These are phyloP conservation scores for Porites australiensis DNA, from an alignment of 64 coral and sea anemone species.

Conservation along the genomic window DNA sequence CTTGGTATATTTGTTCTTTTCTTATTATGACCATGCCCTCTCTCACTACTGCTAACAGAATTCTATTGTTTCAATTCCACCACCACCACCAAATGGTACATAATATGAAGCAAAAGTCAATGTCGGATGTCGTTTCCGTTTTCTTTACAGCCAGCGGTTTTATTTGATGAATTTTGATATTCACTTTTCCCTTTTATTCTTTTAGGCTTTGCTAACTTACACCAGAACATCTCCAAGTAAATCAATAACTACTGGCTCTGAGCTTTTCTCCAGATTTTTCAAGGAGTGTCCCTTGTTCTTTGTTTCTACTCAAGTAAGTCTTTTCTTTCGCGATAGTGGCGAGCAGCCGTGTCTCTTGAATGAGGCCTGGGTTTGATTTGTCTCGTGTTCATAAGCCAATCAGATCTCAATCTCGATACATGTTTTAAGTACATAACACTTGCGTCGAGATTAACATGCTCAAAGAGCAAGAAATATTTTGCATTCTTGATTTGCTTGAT, in stretches of 20 bases:
- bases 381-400: too few relatives aligned
- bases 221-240: background rate
- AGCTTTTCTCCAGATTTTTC: background rate
- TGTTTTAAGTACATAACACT: too few relatives aligned
- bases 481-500: too few relatives aligned
- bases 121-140: background rate
- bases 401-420: too few relatives aligned
- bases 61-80: too few relatives aligned
- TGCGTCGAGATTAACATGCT: too few relatives aligned
- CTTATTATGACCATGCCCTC: background rate
- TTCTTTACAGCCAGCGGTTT: background rate
- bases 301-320: slow-evolving; percentile 11
- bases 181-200: background rate
- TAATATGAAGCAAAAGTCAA: background rate
- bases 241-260: background rate
- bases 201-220: slow-evolving; percentile 15
- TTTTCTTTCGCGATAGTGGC: background rate
- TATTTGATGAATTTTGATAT: background rate
- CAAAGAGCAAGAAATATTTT: too few relatives aligned
- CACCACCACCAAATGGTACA: too few relatives aligned
- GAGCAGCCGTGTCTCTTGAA: too few relatives aligned
- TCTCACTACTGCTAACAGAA: too few relatives aligned
- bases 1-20: too few relatives aligned
- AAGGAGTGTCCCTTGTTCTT: slow-evolving; percentile 18
- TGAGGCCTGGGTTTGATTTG: too few relatives aligned